phyloP scores from a whole-genome alignment of 92 coral and sea anemone species.

The Umimayanthus chanpuru region DNA sequence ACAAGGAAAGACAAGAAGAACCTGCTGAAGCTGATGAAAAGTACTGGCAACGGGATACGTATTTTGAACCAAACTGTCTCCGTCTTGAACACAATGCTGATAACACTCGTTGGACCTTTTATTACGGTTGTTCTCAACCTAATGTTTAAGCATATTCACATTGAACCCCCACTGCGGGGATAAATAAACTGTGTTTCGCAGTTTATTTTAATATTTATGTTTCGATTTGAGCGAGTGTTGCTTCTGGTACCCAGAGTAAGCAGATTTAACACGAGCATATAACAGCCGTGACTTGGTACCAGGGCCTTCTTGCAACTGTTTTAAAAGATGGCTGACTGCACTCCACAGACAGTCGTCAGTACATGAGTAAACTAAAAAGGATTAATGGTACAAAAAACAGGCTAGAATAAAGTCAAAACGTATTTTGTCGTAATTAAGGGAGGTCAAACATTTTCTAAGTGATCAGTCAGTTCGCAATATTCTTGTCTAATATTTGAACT shows the following conservation, averaged over 20 bases:
- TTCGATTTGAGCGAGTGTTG: too few relatives aligned
- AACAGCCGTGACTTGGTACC: too few relatives aligned
- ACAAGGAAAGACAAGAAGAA: conserved; percentile 32
- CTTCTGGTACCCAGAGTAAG: too few relatives aligned
- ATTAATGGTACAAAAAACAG: too few relatives aligned
- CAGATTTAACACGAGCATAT: too few relatives aligned
- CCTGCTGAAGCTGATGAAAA: background rate
- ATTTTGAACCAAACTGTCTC: conserved; percentile 43
- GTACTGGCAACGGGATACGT: conserved; percentile 13
- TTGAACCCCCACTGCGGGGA: conserved; percentile 10
- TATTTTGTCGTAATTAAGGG: too few relatives aligned
- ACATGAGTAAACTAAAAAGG: background rate
- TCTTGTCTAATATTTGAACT: too few relatives aligned
- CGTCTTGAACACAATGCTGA: conserved; percentile 29
- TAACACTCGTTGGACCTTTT: conserved; percentile 47
- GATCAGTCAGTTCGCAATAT: too few relatives aligned
- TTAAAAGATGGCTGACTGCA: background rate
- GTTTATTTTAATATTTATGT: too few relatives aligned
- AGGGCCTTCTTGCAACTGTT: background rate
- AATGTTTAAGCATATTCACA: conserved; percentile 52
- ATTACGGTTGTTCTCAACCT: conserved; percentile 34
- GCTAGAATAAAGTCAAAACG: too few relatives aligned
- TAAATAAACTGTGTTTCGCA: background rate
- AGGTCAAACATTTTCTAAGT: too few relatives aligned
- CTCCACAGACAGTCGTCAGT: background rate